These are phyloP conservation scores for Holothuria glaberrima DNA, from an alignment of 35 echinoderm and acorn worm genomes.

Conservation along the genomic window DNA sequence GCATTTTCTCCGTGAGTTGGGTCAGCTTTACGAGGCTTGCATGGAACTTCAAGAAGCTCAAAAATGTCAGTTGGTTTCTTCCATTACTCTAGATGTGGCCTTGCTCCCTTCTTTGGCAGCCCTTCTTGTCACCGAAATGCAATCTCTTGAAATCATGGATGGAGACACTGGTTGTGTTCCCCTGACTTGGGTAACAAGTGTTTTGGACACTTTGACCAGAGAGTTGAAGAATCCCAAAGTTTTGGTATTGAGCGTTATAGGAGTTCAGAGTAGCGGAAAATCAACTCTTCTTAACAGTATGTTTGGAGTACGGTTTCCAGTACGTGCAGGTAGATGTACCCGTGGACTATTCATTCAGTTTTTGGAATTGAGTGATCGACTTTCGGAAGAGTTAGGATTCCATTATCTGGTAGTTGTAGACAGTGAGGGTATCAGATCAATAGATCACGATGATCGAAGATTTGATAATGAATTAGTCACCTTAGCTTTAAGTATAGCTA, in stretches of 20 bases:
- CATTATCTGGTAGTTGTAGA: conserved; percentile 62
- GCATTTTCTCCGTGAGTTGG: conserved; percentile 21
- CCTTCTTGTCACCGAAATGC: neutral
- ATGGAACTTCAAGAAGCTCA: neutral
- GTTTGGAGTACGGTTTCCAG: conserved; percentile 53
- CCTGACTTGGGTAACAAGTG: conserved; percentile 39
- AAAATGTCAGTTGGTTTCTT: no score
- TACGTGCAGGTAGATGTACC: conserved; percentile 51
- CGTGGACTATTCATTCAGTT: conserved; percentile 30
- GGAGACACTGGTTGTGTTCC: conserved; percentile 29
- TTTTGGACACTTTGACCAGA: conserved; percentile 11
- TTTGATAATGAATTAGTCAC: no score
- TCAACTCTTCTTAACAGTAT: conserved; percentile 50
- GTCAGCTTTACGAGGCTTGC: conserved; percentile 17
- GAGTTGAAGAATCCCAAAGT: neutral
- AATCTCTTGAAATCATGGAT: conserved; percentile 54
- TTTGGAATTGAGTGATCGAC: neutral
- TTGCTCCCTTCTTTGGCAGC: neutral
- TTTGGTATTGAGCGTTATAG: conserved; percentile 39
- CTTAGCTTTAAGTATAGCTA: neutral
- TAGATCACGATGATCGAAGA: conserved; percentile 14
- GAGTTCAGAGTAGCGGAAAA: conserved; percentile 61
- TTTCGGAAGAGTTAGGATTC: conserved; percentile 12
- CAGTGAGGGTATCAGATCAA: conserved; percentile 55
- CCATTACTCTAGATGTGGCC: no score